Evolutionary conservation across 2,113 vertebrate genomes (phyloP), one percentile per base, ranked within the genome.

Genomic region (Cololabis saira): DNA sequence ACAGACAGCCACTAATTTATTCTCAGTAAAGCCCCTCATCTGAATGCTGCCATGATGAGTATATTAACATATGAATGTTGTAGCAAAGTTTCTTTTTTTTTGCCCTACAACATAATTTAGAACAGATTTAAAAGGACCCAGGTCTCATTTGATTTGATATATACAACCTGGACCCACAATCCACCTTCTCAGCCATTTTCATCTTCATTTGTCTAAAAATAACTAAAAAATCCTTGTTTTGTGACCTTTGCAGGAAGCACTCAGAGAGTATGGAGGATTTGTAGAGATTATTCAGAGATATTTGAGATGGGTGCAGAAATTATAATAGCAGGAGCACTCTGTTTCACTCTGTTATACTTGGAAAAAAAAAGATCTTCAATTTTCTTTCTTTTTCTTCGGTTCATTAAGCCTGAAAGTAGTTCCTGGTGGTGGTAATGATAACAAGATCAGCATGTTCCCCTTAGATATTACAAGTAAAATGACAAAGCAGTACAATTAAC

Each of bases 201-300:
- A 37, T 37, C 33, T 37, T 37, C 33, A 37, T 33, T 33, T 22
- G 19, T 60, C n/a, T 61, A 43, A 15, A 64, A 51, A 12, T 17
- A 16, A 50, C 27, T 14, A 21, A 30, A 30, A 37, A 0, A 2
- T 50, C 30, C 16, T 51, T 40, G 45, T 76, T 19, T 19, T 65
- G 24, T 74, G 71, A 80, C 74, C 76, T 78, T 68, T 62, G 58
- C 43, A 51, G 62, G 49, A 52, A 81, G 53, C 55, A 41, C 57
- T 68, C 50, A 10, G 62, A 4, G 58, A 47, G 17, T 22, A 78
- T 37, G 33, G 6, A 37, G 58, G 12, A 47, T 47, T 18, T 18
- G 16, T 18, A 30, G 47, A 47, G 6, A 64, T 67, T 74, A 3
- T 51, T 43, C 51, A 52, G 67, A 43, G 67, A 71, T 76, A 80